Conservation (phyloP, 2,797 vertebrate species). For the Echeneis naucrates region DNA sequence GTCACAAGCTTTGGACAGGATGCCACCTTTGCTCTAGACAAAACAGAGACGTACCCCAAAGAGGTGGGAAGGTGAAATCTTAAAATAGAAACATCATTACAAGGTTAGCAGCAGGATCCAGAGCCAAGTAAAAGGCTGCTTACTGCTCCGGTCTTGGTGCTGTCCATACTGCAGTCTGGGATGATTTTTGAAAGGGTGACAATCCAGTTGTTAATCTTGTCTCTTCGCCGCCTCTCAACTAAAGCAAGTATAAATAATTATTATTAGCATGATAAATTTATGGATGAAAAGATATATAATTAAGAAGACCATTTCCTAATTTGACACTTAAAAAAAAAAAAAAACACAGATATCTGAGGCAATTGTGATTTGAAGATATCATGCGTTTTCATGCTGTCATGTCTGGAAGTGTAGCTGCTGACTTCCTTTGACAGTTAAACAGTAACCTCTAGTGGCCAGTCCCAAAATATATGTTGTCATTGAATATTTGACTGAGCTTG, state of each 20-base stretch:
- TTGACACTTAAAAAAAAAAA: no score
- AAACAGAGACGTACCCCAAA: conserved; percentile 22
- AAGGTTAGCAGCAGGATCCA: background rate
- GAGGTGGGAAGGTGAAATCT: background rate
- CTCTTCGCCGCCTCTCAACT: conserved; percentile 93
- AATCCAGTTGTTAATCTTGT: conserved; percentile 98
- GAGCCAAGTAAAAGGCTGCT: conserved; percentile 37
- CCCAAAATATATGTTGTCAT: background rate
- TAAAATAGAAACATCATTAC: background rate
- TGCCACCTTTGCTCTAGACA: conserved; percentile 93
- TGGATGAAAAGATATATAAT: background rate
- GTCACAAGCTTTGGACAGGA: conserved; percentile 94
- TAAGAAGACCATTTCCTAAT: background rate
- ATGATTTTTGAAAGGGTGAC: conserved; percentile 95
- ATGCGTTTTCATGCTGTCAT: background rate
- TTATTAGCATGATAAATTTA: no score
- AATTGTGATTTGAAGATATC: conserved; percentile 13
- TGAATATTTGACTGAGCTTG: conserved; percentile 40
- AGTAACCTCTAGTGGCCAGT: conserved; percentile 71
- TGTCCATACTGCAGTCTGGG: conserved; percentile 92
- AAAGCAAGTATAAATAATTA: no score
- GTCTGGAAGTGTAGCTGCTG: background rate
- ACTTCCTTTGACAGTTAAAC: conserved; percentile 58
- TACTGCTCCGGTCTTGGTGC: conserved; percentile 91
- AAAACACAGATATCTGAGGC: background rate